Evolutionary conservation across 2,888 invertebrate species (phyloP).

Genomic region (Oscheius sp.): DNA sequence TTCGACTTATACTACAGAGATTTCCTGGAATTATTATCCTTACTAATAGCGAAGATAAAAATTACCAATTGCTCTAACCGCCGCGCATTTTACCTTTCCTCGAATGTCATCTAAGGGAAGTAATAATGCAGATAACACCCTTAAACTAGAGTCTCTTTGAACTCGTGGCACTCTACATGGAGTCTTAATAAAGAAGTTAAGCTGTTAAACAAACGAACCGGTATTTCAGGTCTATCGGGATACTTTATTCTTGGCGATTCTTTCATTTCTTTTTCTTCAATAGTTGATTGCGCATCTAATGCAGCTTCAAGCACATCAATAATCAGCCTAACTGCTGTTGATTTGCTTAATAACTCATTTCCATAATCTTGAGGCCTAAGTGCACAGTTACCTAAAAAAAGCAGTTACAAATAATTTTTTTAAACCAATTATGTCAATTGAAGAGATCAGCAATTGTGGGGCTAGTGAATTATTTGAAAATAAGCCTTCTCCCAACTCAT

Average conservation of each 20-base stretch:
- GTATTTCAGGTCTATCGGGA: slow-evolving; percentile 22
- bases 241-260: neutral
- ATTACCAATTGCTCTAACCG: slow-evolving; percentile 42
- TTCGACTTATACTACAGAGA: slow-evolving; percentile 30
- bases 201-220: neutral
- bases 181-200: slow-evolving; percentile 7
- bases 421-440: slow-evolving; percentile 32
- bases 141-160: neutral
- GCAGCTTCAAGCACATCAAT: slow-evolving; percentile 35
- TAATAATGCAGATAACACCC: neutral
- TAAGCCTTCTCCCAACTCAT: slow-evolving; percentile 30
- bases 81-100: slow-evolving; percentile 35
- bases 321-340: slow-evolving; percentile 19
- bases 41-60: neutral
- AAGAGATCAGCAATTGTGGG: neutral
- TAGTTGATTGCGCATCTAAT: slow-evolving; percentile 23
- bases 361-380: slow-evolving; percentile 19
- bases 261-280: neutral
- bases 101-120: neutral
- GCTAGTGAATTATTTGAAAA: neutral
- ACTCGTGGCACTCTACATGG: slow-evolving; percentile 12
- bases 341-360: slow-evolving; percentile 10
- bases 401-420: neutral
- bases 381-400: slow-evolving; percentile 29
- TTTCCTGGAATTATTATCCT: slow-evolving; percentile 29